Conservation (phyloP, 2,113 vertebrate genomes). For the Pelusios castaneus region DNA sequence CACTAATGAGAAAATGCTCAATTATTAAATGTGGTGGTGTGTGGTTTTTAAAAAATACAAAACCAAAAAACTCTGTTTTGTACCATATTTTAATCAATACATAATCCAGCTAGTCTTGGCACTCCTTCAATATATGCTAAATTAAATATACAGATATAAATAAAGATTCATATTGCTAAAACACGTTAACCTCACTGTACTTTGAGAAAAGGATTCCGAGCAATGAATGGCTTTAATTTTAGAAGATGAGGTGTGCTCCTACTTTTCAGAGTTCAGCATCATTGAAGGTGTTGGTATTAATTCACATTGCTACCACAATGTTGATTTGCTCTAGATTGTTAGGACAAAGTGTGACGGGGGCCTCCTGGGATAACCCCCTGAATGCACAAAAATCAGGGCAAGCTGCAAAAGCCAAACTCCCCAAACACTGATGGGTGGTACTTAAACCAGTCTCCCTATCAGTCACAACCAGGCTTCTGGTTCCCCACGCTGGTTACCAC, state of each 20-base stretch:
- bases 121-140: slow-evolving; percentile 57
- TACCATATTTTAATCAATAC: slow-evolving; percentile 32
- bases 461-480: no score
- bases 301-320: not conserved
- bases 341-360: no score
- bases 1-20: not conserved
- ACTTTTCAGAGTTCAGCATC: not conserved
- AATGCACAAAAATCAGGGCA: no score
- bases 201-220: not conserved
- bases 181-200: slow-evolving; percentile 5
- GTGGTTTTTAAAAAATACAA: not conserved
- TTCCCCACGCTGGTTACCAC: no score
- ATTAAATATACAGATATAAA: slow-evolving; percentile 60
- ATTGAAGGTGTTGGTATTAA: not conserved
- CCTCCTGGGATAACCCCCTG: no score
- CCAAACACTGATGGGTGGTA: no score
- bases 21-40: not conserved
- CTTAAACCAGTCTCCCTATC: no score
- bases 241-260: not conserved
- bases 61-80: slow-evolving; percentile 11
- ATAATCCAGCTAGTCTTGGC: slow-evolving; percentile 59
- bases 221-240: slow-evolving; percentile 19
- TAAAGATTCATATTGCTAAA: slow-evolving; percentile 48
- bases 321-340: not conserved
- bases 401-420: no score